Evolutionary conservation across 1,140 invertebrate genomes (phyloP).

Genomic region (Cyrtorhinus lividipennis): DNA sequence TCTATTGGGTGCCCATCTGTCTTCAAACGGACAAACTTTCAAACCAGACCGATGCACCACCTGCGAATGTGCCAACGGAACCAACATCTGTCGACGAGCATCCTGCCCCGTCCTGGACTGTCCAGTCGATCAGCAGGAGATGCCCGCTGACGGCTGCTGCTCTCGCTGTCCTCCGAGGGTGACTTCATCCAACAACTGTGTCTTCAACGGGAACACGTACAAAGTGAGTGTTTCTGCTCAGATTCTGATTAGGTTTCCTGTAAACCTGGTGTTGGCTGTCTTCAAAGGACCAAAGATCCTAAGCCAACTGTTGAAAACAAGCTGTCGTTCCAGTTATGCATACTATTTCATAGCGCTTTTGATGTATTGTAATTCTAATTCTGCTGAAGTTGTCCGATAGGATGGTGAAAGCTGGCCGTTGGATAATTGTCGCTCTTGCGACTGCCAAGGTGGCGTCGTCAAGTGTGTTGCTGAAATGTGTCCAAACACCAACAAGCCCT

Average conservation of each 20-base stretch:
- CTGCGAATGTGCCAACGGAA: slow-evolving; percentile 64
- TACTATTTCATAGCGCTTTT: too few relatives aligned
- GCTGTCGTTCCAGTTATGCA: too few relatives aligned
- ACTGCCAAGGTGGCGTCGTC: slow-evolving; percentile 61
- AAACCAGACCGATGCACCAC: slow-evolving; percentile 62
- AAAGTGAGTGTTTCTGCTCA: slow-evolving; percentile 41
- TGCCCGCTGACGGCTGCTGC: slow-evolving; percentile 55
- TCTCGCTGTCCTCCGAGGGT: slow-evolving; percentile 44
- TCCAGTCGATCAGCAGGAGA: slow-evolving; percentile 48
- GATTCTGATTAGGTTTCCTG: background rate
- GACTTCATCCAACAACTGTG: slow-evolving; percentile 47
- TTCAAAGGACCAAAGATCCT: slow-evolving; percentile 3
- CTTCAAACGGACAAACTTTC: slow-evolving; percentile 40
- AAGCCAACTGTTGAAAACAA: too few relatives aligned
- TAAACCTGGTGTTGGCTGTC: too few relatives aligned
- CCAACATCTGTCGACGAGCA: slow-evolving; percentile 54
- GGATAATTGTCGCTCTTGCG: slow-evolving; percentile 72
- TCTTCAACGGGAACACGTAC: slow-evolving; percentile 44
- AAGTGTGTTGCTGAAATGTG: slow-evolving; percentile 67
- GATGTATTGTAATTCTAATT: too few relatives aligned
- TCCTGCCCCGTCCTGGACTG: slow-evolving; percentile 74
- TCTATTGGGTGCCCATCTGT: slow-evolving; percentile 49
- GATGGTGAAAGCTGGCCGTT: slow-evolving; percentile 73
- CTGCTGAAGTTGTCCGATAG: too few relatives aligned
- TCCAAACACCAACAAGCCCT: slow-evolving; percentile 39